Base-by-base conservation (phyloP, 2,113 vertebrate genomes). In the Oreochromis spilurus region DNA sequence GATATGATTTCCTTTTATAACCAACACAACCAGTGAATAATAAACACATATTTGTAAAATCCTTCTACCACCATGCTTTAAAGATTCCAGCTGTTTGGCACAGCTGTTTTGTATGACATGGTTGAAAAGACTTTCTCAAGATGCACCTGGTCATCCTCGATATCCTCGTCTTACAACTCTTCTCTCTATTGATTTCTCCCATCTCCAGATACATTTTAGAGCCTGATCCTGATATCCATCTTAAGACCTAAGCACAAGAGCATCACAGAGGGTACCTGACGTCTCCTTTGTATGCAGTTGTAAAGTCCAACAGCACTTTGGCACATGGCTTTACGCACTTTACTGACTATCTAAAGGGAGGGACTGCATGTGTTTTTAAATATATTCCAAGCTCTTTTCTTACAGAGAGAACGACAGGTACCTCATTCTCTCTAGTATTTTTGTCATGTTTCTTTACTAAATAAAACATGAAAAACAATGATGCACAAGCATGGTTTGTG, bases 111-210 rank as follows among this genome's bases (percentile, higher is more conserved):
- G 43, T 31, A 19, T 31, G 24, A 50, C 24, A 11, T 10, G 40
- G 3, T 16, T 48, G 16, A 48, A 50, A 29, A 5, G 16, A 50
- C 24, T 75, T 29, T 48, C 36, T 43, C n/a, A 19, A 45, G 67
- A 24, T 48, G 70, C 43, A 5, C 24, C 43, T 17, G 43, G 17
- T 7, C 43, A 50, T 77, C 24, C 26, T 77, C 0, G 16, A 19
- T 31, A 75, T 48, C 0, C 38, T 29, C 24, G 0, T 0, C 67
- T 75, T 17, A 43, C 38, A 26, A 3, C n/a, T 70, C 65, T 0
- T 24, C 65, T 6, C 38, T 10, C 67, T 72, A 24, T 17, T 17
- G 13, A 45, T 10, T 26, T 21, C 9, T 17, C 13, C 4, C 9
- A 11, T 19, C 2, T 31, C 43, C 16, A 19, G 70, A 77, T 31